Base-by-base conservation (phyloP, 2,797 vertebrate genomes). In the Aulostomus chinensis region DNA sequence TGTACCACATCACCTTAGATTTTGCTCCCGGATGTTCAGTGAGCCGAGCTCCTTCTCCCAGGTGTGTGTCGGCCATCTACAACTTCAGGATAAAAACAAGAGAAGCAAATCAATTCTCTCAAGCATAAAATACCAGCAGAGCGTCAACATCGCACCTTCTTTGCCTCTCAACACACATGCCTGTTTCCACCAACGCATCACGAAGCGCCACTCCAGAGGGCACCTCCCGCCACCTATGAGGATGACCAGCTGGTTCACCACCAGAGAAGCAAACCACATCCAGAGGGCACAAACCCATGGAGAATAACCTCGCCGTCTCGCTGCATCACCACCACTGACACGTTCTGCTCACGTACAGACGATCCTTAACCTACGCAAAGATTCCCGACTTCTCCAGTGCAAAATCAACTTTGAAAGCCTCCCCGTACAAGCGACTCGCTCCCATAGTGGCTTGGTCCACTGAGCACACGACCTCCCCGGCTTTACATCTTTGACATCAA, bases 391-490 rank as follows among this genome's bases (percentile, higher is more conserved):
- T 62, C 65, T 77, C 79, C 76, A 80, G 83, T 85, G 84, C 83
- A 85, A 86, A 76, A 68, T 74, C 7, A 22, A 60, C 66, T 59
- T 73, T 64, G 60, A 78, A 80, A 77, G 67, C 59, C 73, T 80
- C 76, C 56, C 60, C 21, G 32, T 51, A 57, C 30, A 41, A 57
- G 48, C 42, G 11, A 11, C 40, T 18, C 3, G 25, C 48, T 75
- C 54, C 54, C 58, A 21, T 32, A 69, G 76, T 68, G 76, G 75
- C 78, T 79, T 55, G 28, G 39, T 78, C 76, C 39, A 8, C 59
- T 16, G 3, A 15, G 41, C 41, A 73, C 61, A 0, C 7, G 2
- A 30, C 56, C 40, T 22, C 24, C 62, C 54, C 58, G n/a, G n/a
- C n/a, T n/a, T n/a, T n/a, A n/a, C n/a, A n/a, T n/a, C n/a, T n/a